Conservation (phyloP, 2,113 vertebrate genomes). For the Tapirus terrestris region DNA sequence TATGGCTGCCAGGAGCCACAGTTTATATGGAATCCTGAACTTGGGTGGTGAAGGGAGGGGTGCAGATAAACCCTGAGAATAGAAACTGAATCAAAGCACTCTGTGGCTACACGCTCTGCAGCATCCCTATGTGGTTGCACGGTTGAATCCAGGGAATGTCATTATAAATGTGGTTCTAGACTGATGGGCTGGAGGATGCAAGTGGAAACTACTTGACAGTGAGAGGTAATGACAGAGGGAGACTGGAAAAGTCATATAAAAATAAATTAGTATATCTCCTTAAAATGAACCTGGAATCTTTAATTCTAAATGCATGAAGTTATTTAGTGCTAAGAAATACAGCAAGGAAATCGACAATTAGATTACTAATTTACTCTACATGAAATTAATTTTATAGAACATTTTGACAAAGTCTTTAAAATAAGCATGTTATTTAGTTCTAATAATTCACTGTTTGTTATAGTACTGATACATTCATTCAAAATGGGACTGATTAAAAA, state of each 20-base stretch:
- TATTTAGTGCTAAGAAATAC: neutral
- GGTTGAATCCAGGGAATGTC: neutral
- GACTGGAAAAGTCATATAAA: neutral
- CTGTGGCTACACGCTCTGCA: neutral
- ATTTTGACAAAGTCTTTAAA: neutral
- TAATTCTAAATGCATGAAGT: neutral
- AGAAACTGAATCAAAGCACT: neutral
- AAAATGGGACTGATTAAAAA: neutral
- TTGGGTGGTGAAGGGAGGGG: neutral
- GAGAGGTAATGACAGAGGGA: neutral
- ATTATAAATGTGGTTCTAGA: neutral
- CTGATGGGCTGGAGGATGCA: neutral
- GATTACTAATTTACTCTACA: neutral
- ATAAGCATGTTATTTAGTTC: neutral
- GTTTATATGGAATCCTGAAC: neutral
- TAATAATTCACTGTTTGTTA: neutral
- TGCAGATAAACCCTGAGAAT: neutral
- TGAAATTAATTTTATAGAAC: neutral
- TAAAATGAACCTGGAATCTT: neutral
- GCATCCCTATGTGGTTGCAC: neutral
- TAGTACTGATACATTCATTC: neutral
- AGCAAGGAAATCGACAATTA: neutral
- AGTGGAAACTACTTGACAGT: neutral
- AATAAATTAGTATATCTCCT: neutral
- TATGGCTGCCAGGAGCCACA: neutral